Evolutionary conservation across 1,140 invertebrate species (phyloP).

Genomic region (Nylanderia fulva): DNA sequence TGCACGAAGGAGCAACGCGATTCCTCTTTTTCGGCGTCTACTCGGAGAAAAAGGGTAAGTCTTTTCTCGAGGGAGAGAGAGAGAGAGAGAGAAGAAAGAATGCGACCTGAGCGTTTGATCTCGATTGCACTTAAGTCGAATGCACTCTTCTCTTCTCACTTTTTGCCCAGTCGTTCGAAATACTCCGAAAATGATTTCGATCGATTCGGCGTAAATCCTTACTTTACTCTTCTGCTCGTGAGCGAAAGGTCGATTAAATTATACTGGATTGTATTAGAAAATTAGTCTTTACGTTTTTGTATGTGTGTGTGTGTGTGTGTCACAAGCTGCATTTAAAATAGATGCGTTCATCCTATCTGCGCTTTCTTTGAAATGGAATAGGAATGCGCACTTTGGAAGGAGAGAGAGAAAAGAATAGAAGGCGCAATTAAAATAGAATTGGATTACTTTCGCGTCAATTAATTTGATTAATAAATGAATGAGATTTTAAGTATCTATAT

Average conservation of each 20-base stretch:
- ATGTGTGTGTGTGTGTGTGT: no score
- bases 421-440: background rate
- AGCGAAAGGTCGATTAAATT: background rate
- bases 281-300: no score
- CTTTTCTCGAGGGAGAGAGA: no score
- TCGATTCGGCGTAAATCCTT: no score
- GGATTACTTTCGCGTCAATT: background rate
- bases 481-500: no score
- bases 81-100: no score
- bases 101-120: constrained; percentile 11
- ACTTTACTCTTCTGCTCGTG: no score
- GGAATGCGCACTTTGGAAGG: background rate
- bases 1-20: background rate
- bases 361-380: background rate
- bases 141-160: no score
- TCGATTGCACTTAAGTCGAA: constrained; percentile 10
- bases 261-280: background rate
- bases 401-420: background rate
- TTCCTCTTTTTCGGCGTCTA: constrained; percentile 17
- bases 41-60: constrained; percentile 67
- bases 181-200: background rate
- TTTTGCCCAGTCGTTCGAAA: background rate
- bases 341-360: background rate
- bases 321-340: background rate
- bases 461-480: background rate